phyloP scores from a whole-genome alignment of 2,797 vertebrate species.

The Apodemus agrarius region DNA sequence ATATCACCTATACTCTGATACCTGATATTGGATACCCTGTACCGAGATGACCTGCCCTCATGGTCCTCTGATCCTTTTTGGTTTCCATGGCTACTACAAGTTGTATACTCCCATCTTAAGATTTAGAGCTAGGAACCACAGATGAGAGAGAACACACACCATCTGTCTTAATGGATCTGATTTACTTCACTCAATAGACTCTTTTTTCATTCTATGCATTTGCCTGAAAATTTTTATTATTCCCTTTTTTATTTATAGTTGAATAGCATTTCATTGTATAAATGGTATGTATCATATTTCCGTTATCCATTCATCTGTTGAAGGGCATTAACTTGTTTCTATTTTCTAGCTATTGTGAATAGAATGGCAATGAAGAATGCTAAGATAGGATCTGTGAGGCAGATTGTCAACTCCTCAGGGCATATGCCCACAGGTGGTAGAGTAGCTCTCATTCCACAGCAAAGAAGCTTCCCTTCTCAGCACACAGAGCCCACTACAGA shows the following conservation, averaged over 20 bases:
- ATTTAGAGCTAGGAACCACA: neutral
- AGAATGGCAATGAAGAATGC: neutral
- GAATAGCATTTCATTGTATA: neutral
- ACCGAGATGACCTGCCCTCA: neutral
- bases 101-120: neutral
- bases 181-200: neutral
- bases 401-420: neutral
- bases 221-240: neutral
- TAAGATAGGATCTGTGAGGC: neutral
- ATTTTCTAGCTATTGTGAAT: neutral
- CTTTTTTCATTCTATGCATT: neutral
- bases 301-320: neutral
- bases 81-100: neutral
- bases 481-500: neutral
- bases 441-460: neutral
- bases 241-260: neutral
- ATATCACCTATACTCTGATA: neutral
- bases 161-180: neutral
- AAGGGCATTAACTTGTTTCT: neutral
- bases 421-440: neutral
- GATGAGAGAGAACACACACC: neutral
- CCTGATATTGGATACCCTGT: neutral
- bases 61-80: neutral
- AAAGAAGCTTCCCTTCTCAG: neutral
- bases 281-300: neutral